Evolutionary conservation across 2,113 vertebrate species (phyloP), one percentile per base, ranked within the genome.

Genomic region (Geococcyx californianus): DNA sequence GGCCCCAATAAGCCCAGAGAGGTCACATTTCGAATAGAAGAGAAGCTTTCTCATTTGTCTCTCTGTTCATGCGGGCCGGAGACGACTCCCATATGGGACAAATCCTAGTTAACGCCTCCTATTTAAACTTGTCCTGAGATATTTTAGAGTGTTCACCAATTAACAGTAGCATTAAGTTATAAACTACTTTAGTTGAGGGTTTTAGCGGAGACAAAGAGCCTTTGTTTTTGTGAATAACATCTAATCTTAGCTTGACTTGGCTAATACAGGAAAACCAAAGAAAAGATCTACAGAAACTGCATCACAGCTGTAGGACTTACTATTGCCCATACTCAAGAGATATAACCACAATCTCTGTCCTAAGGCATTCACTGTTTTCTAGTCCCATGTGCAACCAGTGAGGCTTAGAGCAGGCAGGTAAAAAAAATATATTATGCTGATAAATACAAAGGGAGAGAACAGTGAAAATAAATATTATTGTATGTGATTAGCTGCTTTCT

Each of bases 1-100:
- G 97, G 90, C 85, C 78, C 68, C 93, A 96, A 92, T 78, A 96
- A 97, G 77, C 86, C 84, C 86, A 85, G 94, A 95, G 94, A 97
- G 96, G 97, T 97, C 96, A 97, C 9, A 59, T 45, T 69, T 85
- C 1, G 8, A 85, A 84, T 0, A 1, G 60, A 44, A 89, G 47
- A 78, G 8, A 67, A 88, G 58, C 42, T n/a, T 94, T 94, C 91
- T 81, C 83, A 78, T 91, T 95, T 93, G 70, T 89, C 64, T 94
- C 49, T 88, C 82, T 69, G 33, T 84, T 86, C 26, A 4, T 68
- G 63, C 1, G 9, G 73, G 40, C 26, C 69, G 9, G 9, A 82
- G 66, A 84, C 1, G 12, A 89, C 34, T 94, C 90, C 89, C 89
- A 85, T 74, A 78, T 93, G 93, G 66, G 59, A 66, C n/a, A 95